Evolutionary conservation across 2,888 invertebrate species (phyloP).

Genomic region (Pristionchus japonicus): DNA sequence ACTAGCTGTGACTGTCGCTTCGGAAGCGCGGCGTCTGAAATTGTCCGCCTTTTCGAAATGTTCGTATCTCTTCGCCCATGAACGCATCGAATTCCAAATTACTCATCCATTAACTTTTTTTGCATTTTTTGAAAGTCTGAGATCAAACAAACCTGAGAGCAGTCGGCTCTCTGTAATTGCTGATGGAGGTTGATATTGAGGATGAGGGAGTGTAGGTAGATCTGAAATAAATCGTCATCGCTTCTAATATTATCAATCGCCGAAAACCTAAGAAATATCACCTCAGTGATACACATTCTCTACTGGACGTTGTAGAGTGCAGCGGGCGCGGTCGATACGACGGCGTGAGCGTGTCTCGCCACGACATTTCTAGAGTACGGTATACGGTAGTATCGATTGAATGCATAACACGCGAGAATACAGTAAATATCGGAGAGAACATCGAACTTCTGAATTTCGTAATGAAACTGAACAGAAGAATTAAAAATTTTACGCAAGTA

Average conservation of each 20-base stretch:
- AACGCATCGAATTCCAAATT: too few relatives aligned
- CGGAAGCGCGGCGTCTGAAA: slow-evolving; percentile 2
- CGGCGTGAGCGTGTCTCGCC: slow-evolving; percentile 9
- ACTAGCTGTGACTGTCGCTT: not conserved
- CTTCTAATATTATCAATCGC: too few relatives aligned
- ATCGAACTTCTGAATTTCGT: not conserved
- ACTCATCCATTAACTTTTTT: too few relatives aligned
- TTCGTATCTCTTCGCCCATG: too few relatives aligned
- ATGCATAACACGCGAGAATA: too few relatives aligned
- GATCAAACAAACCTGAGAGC: not conserved
- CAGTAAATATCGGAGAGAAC: too few relatives aligned
- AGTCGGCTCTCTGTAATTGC: not conserved
- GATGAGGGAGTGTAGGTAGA: slow-evolving; percentile 6
- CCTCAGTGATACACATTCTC: slow-evolving; percentile 5
- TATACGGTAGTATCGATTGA: not conserved
- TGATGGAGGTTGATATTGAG: not conserved
- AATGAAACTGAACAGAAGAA: not conserved
- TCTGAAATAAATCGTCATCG: not conserved
- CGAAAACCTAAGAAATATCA: not conserved
- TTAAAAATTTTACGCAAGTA: too few relatives aligned
- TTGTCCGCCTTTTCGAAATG: too few relatives aligned
- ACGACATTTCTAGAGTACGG: not conserved
- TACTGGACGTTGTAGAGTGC: not conserved
- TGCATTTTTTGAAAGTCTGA: not conserved
- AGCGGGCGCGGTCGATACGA: slow-evolving; percentile 31